Conservation (phyloP, 1,140 invertebrate species). For the Tribolium madens region DNA sequence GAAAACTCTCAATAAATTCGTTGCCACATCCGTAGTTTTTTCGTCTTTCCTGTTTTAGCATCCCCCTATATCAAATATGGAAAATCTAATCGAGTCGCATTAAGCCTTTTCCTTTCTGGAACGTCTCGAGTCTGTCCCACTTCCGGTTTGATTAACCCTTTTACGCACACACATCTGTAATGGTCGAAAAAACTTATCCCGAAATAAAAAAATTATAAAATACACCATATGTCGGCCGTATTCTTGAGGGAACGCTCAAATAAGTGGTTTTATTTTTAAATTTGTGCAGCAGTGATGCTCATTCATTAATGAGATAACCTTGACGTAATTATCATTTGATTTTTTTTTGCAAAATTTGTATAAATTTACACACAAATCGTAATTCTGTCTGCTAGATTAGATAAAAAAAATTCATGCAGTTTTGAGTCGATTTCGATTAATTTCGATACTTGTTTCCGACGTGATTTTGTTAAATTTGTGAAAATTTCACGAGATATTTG, state of each 20-base stretch:
- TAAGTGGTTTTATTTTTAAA: conserved; percentile 36
- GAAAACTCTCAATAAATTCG: background rate
- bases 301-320: conserved; percentile 10
- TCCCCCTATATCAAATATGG: conserved; percentile 10
- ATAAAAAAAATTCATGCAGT: conserved; percentile 18
- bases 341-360: conserved; percentile 17
- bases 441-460: conserved; percentile 19
- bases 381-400: conserved; percentile 8
- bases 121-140: conserved; percentile 11
- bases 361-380: conserved; percentile 22
- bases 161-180: conserved; percentile 36
- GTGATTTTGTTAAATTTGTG: background rate
- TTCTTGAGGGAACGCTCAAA: conserved; percentile 14
- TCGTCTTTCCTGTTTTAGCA: background rate
- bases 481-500: conserved; percentile 3
- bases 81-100: conserved; percentile 22
- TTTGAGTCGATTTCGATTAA: background rate
- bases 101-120: conserved; percentile 19
- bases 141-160: conserved; percentile 35
- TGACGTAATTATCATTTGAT: conserved; percentile 19
- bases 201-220: conserved; percentile 29
- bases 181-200: conserved; percentile 30
- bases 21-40: background rate
- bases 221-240: conserved; percentile 21
- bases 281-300: conserved; percentile 1